Conservation (phyloP, 35 echinoderm and acorn worm species). For the Anneissia japonica region DNA sequence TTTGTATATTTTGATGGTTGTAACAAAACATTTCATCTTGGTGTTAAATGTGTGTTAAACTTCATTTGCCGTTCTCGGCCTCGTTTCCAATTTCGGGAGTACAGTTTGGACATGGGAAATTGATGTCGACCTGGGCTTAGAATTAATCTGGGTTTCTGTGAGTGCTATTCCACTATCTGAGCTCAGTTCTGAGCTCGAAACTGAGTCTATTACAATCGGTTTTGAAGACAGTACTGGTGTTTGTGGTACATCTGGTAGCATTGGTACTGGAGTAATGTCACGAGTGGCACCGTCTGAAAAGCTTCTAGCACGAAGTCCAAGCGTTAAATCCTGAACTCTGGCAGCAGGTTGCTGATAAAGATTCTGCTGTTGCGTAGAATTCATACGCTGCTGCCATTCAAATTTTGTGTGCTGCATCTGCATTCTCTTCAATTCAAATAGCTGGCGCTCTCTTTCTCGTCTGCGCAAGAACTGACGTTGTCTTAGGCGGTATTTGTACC, state of each 20-base stretch:
- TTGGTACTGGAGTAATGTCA: background rate
- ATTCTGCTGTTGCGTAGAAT: background rate
- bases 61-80: background rate
- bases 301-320: background rate
- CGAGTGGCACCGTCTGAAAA: background rate
- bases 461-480: constrained; percentile 60
- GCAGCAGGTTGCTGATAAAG: background rate
- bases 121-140: background rate
- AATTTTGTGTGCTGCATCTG: background rate
- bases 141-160: background rate
- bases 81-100: background rate
- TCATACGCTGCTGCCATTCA: background rate
- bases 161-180: background rate
- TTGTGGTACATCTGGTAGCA: background rate
- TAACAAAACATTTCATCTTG: too few species aligned
- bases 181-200: background rate
- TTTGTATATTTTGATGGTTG: too few species aligned
- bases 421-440: constrained; percentile 8
- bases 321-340: background rate
- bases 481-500: constrained; percentile 67
- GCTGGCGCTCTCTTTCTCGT: constrained; percentile 52
- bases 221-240: background rate
- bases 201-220: background rate
- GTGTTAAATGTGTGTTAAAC: too few species aligned
- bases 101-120: background rate